Conservation (phyloP, 2,797 vertebrate genomes). For the Clarias laeviceps region DNA sequence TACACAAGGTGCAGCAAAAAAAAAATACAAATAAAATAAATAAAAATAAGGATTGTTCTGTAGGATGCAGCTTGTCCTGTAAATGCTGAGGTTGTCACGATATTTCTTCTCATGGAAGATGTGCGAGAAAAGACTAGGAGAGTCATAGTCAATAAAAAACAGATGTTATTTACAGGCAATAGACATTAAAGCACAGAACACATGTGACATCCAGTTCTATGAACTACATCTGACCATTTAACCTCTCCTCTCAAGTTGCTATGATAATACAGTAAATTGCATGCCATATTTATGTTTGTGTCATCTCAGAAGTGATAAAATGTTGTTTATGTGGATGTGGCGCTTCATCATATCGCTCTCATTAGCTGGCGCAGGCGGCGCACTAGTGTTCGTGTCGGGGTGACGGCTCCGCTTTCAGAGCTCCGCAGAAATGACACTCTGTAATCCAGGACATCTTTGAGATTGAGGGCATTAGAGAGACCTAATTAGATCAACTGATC, state of each 20-base stretch:
- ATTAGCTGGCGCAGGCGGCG: background rate
- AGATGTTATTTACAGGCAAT: background rate
- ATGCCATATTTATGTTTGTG: background rate
- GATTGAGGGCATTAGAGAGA: conserved; percentile 30
- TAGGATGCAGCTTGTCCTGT: background rate
- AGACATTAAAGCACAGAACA: no score
- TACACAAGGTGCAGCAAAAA: background rate
- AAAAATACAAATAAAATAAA: no score
- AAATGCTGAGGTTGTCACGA: background rate
- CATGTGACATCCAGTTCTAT: background rate
- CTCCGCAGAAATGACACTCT: conserved; percentile 12
- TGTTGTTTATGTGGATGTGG: background rate
- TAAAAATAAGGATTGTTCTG: background rate
- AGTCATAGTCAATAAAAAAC: background rate
- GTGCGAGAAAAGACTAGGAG: background rate
- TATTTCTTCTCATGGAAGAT: background rate
- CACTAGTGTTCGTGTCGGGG: background rate
- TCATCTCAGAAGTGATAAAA: conserved; percentile 10
- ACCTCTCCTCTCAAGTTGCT: background rate
- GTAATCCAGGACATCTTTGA: conserved; percentile 38
- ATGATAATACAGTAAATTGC: background rate
- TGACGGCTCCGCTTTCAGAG: background rate
- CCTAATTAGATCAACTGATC: conserved; percentile 47
- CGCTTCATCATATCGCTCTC: background rate
- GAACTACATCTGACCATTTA: background rate